phyloP scores from a whole-genome alignment of 2,113 vertebrate genomes.

The Caranx ignobilis region DNA sequence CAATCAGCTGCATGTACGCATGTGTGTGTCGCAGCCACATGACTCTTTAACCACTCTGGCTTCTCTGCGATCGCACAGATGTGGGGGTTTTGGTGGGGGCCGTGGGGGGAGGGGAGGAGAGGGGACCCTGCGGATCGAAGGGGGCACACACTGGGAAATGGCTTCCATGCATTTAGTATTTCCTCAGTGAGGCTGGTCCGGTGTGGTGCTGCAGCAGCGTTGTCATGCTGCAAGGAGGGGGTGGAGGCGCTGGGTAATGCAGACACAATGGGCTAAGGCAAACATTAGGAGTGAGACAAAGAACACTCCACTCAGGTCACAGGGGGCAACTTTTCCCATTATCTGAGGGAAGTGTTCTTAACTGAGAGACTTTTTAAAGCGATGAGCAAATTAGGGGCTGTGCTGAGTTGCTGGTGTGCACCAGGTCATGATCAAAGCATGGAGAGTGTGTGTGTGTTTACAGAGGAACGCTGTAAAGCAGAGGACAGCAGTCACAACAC shows the following conservation, averaged over 20 bases:
- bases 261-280: slow-evolving; percentile 87
- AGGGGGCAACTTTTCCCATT: slow-evolving; percentile 83
- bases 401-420: slow-evolving; percentile 49
- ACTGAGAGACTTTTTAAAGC: slow-evolving; percentile 73
- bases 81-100: background rate
- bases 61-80: slow-evolving; percentile 50
- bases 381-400: slow-evolving; percentile 78
- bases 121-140: slow-evolving; percentile 69
- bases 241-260: slow-evolving; percentile 69
- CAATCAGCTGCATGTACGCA: background rate
- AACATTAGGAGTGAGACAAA: slow-evolving; percentile 92
- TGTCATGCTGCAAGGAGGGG: slow-evolving; percentile 58
- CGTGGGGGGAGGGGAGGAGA: slow-evolving; percentile 1
- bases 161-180: slow-evolving; percentile 83
- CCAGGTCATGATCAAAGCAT: slow-evolving; percentile 72
- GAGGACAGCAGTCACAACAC: slow-evolving; percentile 62
- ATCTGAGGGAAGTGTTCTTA: slow-evolving; percentile 80
- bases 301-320: slow-evolving; percentile 76
- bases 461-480: slow-evolving; percentile 52
- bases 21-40: slow-evolving; percentile 24
- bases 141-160: slow-evolving; percentile 68
- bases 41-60: slow-evolving; percentile 41
- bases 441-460: slow-evolving; percentile 46
- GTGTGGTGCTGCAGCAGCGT: slow-evolving; percentile 46
- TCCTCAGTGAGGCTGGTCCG: slow-evolving; percentile 74